A percentile compares a stretch with the other conserved stretches of the same genome.
Conservation (phyloP, 2,888 invertebrate species). For the Lissonota sp. region DNA sequence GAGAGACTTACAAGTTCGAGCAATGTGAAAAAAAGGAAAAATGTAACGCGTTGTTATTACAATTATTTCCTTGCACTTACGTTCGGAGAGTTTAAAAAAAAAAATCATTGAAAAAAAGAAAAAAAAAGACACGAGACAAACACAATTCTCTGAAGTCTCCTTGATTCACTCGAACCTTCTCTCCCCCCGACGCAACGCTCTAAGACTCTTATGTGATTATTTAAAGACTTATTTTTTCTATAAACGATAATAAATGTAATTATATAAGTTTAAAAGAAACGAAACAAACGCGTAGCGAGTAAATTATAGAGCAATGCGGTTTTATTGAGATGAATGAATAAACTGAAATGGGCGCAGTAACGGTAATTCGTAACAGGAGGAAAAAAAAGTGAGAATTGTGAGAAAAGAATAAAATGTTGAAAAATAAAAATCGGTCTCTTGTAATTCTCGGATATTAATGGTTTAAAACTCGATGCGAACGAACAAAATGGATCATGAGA, state of each 20-base stretch:
- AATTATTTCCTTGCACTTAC: constrained; percentile 25
- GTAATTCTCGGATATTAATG: constrained; percentile 59
- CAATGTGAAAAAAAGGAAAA: constrained; percentile 12
- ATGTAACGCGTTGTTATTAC: too few species aligned
- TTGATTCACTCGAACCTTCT: constrained; percentile 48
- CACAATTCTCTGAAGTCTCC: constrained; percentile 44
- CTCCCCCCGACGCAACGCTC: constrained; percentile 69
- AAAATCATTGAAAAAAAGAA: constrained; percentile 10
- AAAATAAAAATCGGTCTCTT: constrained; percentile 53
- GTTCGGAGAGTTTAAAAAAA: constrained; percentile 52
- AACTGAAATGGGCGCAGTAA: constrained; percentile 3
- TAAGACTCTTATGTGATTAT: constrained; percentile 83
- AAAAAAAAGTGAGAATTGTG: constrained; percentile 43
- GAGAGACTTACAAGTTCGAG: constrained; percentile 42
- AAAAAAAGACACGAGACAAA: constrained; percentile 9
- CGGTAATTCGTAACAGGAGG: constrained; percentile 70
- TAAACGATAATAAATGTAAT: constrained; percentile 76
- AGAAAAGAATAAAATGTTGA: background rate
- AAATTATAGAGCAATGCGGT: constrained; percentile 66
- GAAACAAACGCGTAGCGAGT: constrained; percentile 69
- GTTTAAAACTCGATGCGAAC: constrained; percentile 57
- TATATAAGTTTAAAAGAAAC: constrained; percentile 60
- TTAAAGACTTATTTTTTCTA: constrained; percentile 84
- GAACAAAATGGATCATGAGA: constrained; percentile 54
- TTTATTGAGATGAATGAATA: constrained; percentile 73